These are phyloP conservation scores for Australoheros scitulus DNA, from an alignment of 2,113 vertebrate genomes.

Conservation along the genomic window DNA sequence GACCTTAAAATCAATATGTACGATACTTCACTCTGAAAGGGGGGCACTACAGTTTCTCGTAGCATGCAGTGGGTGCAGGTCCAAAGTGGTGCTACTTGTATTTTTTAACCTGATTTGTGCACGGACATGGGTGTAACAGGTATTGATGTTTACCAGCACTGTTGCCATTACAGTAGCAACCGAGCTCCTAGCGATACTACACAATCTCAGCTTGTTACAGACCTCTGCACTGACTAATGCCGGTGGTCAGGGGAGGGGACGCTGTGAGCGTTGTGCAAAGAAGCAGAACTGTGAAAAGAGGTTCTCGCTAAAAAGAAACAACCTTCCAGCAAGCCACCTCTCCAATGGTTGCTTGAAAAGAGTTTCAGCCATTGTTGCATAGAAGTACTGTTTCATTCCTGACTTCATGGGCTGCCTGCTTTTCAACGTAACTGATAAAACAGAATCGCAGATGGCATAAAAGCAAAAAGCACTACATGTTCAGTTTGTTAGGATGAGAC, in stretches of 20 bases:
- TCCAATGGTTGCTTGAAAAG: neutral
- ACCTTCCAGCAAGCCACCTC: neutral
- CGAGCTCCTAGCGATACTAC: neutral
- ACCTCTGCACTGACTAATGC: neutral
- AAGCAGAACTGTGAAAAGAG: constrained; percentile 8
- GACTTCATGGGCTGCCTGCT: neutral
- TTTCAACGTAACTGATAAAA: neutral
- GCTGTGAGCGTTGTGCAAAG: neutral
- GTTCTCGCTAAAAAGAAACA: neutral
- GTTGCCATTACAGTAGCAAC: neutral
- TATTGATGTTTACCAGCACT: neutral
- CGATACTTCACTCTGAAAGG: too few species aligned
- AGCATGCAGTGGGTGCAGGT: too few species aligned
- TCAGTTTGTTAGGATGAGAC: neutral
- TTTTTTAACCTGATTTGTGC: neutral
- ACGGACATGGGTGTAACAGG: neutral
- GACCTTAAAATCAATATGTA: neutral
- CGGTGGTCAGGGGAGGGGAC: neutral
- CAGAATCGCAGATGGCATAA: neutral
- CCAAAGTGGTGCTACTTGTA: neutral
- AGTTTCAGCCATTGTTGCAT: neutral
- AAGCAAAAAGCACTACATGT: neutral
- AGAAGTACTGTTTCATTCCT: neutral
- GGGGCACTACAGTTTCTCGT: too few species aligned
- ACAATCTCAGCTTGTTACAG: neutral